Evolutionary conservation across 2,797 vertebrate species (phyloP).

Genomic region (Tinamus major): DNA sequence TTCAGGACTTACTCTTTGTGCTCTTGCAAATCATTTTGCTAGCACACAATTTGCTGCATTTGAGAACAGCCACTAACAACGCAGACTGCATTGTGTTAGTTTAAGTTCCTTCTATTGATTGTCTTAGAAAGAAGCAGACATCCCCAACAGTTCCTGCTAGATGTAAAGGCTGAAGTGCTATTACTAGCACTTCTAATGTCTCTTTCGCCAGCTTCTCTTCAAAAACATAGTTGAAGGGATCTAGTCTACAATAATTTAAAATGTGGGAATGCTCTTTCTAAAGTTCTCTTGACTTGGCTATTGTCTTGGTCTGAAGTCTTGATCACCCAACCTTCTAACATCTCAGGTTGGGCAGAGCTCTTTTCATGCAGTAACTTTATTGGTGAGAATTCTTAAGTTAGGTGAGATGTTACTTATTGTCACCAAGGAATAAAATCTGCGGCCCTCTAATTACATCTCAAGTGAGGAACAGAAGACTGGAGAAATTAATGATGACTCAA

Average conservation of each 20-base stretch:
- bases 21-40: slow-evolving; percentile 31
- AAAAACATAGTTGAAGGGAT: background rate
- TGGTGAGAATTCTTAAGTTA: background rate
- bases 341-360: background rate
- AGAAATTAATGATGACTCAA: background rate
- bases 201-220: slow-evolving; percentile 15
- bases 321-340: background rate
- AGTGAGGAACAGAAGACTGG: background rate
- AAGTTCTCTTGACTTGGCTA: background rate
- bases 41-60: background rate
- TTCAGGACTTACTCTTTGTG: background rate
- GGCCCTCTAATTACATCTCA: background rate
- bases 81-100: background rate
- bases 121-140: background rate
- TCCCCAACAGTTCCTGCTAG: slow-evolving; percentile 19
- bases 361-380: background rate
- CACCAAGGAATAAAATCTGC: slow-evolving; percentile 15
- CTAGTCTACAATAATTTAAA: slow-evolving; percentile 35
- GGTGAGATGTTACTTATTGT: background rate
- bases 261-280: slow-evolving; percentile 3
- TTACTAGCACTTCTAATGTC: background rate
- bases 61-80: background rate
- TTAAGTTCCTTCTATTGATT: background rate
- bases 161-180: background rate
- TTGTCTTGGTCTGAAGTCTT: background rate